Base-by-base conservation (phyloP, 92 coral and sea anemone genomes). In the Diadumene lineata region DNA sequence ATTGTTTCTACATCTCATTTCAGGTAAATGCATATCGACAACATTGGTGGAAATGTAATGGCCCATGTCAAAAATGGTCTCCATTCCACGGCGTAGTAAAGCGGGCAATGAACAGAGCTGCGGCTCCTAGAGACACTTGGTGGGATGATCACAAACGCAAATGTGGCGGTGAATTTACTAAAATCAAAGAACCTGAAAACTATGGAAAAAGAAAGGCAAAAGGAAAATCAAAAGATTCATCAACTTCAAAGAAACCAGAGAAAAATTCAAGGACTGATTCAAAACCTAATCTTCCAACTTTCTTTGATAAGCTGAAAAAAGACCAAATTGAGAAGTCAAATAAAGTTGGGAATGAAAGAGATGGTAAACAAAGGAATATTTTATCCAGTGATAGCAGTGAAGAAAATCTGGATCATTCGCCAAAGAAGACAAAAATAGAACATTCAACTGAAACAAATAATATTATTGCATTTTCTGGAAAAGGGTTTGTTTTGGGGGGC, bases 21-120 rank as follows among this genome's bases (percentile, higher is more conserved):
- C 43, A 94, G 98, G 98, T 94, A 6, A 56, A 92, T 89, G 82
- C 86, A 16, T 94, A 94, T 70, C 90, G 98, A 9, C 98, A 92
- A 43, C 98, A 94, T 66, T 94, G 98, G 98, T 94, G 98, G 98
- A 81, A 88, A 50, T 94, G 98, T 30, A 79, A 91, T 72, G 98
- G 98, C 0, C 96, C 97, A 15, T 94, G 98, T 68, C 96, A 87
- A 43, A 88, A 89, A 71, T 86, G 93, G 74, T 90, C 97, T 29
- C 98, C 98, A 34, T 94, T 88, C 55, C 92, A 86, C 79, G 98
- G 98, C 24, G 86, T 94, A 57, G 93, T 94, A 7, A 85, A 84
- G 53, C 85, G 98, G 46, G 86, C 98, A 23, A 94, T 94, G 98
- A 94, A 94, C 82, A 72, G 98, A 69, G 96, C 97, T 22, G 97